Evolutionary conservation across 2,797 vertebrate genomes (phyloP), one percentile per base, ranked within the genome.

Genomic region (Coilia nasus): DNA sequence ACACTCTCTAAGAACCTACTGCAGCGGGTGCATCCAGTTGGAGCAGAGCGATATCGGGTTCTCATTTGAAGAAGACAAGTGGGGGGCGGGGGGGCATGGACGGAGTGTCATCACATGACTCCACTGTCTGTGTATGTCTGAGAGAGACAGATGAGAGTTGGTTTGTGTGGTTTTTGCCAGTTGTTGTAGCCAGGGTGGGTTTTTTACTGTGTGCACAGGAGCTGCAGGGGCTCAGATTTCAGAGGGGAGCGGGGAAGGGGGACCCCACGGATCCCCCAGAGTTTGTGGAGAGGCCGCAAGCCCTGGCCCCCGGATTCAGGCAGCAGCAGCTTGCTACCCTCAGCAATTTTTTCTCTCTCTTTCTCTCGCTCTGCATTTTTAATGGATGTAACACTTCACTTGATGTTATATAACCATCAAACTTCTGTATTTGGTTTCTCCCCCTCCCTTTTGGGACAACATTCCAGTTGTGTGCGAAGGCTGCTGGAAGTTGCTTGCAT

Each of bases 371-470:
- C 71, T 78, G 71, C 71, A 44, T 2, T 71, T 92, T 92, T 93
- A 93, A 94, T 94, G 93, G 92, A 92, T 92, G 90, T 89, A 93
- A 90, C 92, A 94, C 92, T 92, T 90, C 91, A 91, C 86, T 85
- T 84, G 82, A 84, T 81, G 71, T 81, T 86, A 35, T 86, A 87
- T 85, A 87, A 88, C 67, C 75, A 83, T 82, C 35, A 81, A 67
- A 83, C 82, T 35, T 86, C 82, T 81, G 81, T 81, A 86, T 90
- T 87, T 64, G 62, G 81, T 87, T 89, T 86, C 85, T 86, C 86
- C 71, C 2, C 17, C 71, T 9, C 7, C 67, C 59, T 86, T 84
- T 86, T 83, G 87, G 83, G 85, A 75, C 57, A 84, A 35, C 11
- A 44, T 84, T 88, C 60, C 81, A 75, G 28, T 54, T 4, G 6